Evolutionary conservation across 2,113 vertebrate genomes (phyloP), one percentile per base, ranked within the genome.

Genomic region (Forbesichthys agassizii): DNA sequence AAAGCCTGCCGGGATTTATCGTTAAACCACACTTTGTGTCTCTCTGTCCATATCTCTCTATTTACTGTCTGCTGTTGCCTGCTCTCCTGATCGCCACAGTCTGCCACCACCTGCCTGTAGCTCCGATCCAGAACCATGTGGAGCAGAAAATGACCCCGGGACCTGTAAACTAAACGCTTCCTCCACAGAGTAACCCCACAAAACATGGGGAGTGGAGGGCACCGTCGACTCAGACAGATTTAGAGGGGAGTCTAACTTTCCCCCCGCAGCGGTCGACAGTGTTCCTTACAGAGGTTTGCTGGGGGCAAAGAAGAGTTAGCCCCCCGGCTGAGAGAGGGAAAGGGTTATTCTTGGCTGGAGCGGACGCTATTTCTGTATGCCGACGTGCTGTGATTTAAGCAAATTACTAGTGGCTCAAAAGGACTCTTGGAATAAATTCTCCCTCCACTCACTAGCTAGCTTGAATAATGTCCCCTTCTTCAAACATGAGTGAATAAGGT

Each of bases 91-190:
- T 16, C 4, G 42, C 18, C 42, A 53, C 16, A 18, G 33, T 65
- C 36, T 47, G 10, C 20, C n/a, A 9, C 18, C n/a, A 42, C 10
- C 60, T 42, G 3, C 36, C 27, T 51, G 48, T 49, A 27, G 14
- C 66, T 57, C 42, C 48, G 33, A 49, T n/a, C 62, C 4, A 69
- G 62, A 53, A 56, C 65, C 49, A 53, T 53, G 58, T 66, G 52
- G 69, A 59, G 77, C 72, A 75, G 71, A 79, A 79, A 74, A 71
- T 75, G 68, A 63, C 64, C 62, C 33, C 54, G 14, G 65, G 60
- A 16, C 48, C 57, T 55, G 57, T 33, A 64, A 71, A 79, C 53
- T 33, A 67, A 74, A 59, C 73, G 59, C 61, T 70, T 74, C 66
- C 66, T 54, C 56, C 52, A 47, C 64, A 52, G 46, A 57, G 63